phyloP scores from a whole-genome alignment of 2,888 invertebrate genomes.

The Erebia palarica region DNA sequence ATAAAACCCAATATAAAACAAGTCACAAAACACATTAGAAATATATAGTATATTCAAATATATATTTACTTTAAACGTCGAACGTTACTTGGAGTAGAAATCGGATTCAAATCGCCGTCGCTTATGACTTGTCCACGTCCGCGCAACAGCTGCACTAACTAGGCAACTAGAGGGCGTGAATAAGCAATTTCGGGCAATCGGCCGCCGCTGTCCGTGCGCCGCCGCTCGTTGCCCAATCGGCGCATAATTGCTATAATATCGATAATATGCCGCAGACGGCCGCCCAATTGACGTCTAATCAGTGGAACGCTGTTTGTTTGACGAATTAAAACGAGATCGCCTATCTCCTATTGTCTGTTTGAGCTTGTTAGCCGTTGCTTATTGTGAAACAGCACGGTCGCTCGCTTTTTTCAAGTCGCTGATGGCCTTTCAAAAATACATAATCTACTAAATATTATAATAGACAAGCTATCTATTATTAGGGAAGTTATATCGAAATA shows the following conservation, averaged over 20 bases:
- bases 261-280: conserved; percentile 41
- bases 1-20: too few relatives aligned
- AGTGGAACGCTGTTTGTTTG: conserved; percentile 43
- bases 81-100: too few relatives aligned
- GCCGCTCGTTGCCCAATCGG: conserved; percentile 42
- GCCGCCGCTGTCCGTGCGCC: conserved; percentile 29
- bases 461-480: too few relatives aligned
- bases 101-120: conserved; percentile 22
- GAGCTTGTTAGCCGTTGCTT: not conserved
- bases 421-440: not conserved
- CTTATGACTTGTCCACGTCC: conserved; percentile 23
- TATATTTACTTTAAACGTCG: too few relatives aligned
- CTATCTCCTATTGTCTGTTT: not conserved
- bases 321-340: conserved; percentile 44
- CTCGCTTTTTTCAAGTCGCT: conserved; percentile 1
- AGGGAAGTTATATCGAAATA: too few relatives aligned
- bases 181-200: conserved; percentile 68
- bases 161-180: conserved; percentile 77
- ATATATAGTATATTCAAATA: too few relatives aligned
- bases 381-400: conserved; percentile 15
- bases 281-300: conserved; percentile 47
- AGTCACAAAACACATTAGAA: too few relatives aligned
- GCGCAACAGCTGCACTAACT: conserved; percentile 61
- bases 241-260: conserved; percentile 47
- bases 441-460: not conserved